Evolutionary conservation across 2,113 vertebrate genomes (phyloP), one percentile per base, ranked within the genome.

Genomic region (Galbula dea): DNA sequence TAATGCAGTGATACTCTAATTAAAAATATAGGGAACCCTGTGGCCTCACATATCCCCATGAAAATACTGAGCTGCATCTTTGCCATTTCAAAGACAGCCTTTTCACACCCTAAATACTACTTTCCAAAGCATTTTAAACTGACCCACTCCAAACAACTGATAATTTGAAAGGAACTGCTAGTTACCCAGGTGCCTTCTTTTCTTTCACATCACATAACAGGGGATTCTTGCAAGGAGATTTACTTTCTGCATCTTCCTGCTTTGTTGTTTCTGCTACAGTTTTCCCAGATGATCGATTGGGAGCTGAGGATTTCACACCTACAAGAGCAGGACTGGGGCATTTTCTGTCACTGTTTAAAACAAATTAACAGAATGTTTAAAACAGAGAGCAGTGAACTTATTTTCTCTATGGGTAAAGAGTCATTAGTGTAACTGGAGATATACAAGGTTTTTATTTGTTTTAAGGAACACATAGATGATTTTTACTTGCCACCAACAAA

Each of bases 171-270:
- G 48, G 17, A 94, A 81, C 15, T 46, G 37, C 83, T 78, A 94
- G 29, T 94, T 94, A 97, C 96, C 97, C 77, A 82, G 72, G 65
- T 48, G 87, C n/a, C 37, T 94, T 96, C 86, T 97, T 98, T 94
- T 97, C 96, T 78, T 98, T 98, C 75, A 89, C 79, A 46, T 96
- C 96, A 75, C 83, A 95, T 24, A 95, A 81, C 10, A 93, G 68
- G n/a, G 96, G 86, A 66, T 97, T 98, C 94, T 98, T 98, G 89
- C 89, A 94, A 21, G 88, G 89, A 76, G 95, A 96, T 88, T 96
- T 96, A 81, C 80, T 91, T 92, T 96, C 93, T 65, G 45, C 69
- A 26, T 95, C 94, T 58, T 97, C 97, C 27, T 88, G 85, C 79
- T 94, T 96, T n/a, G 84, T 45, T 71, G 93, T 77, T 80, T 96